These are phyloP conservation scores for Silurus glanis DNA, from an alignment of 2,113 vertebrate genomes.

Conservation along the genomic window DNA sequence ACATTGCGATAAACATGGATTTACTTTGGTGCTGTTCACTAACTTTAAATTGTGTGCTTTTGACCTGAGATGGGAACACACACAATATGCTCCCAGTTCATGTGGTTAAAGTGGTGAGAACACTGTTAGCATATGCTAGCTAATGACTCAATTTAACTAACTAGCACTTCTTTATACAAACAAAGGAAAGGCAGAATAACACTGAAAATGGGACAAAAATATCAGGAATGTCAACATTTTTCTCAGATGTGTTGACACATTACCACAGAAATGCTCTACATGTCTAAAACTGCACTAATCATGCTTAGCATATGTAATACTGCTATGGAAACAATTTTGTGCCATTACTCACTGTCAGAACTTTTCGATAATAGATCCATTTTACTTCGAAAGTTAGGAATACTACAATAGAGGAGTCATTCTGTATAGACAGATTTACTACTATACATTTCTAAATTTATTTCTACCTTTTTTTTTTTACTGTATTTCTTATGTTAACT, in stretches of 20 bases:
- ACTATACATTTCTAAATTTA: background rate
- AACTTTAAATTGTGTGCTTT: background rate
- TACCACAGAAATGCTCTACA: background rate
- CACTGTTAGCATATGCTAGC: background rate
- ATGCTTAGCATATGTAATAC: background rate
- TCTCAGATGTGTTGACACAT: background rate
- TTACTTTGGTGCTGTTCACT: background rate
- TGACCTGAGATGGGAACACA: background rate
- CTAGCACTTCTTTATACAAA: constrained; percentile 1
- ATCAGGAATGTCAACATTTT: background rate
- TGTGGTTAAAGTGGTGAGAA: background rate
- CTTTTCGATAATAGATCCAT: background rate
- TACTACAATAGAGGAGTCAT: background rate
- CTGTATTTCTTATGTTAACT: background rate
- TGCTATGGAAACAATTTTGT: background rate
- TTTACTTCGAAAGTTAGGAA: background rate
- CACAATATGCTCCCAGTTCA: background rate
- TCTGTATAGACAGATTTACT: background rate
- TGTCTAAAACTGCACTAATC: background rate
- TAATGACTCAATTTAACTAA: constrained; percentile 13
- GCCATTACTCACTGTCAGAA: background rate
- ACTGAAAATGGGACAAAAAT: background rate
- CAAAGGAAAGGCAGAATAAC: background rate
- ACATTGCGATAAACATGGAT: background rate
- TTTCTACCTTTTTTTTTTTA: too few species aligned